These are phyloP conservation scores for Arenaria interpres DNA, from an alignment of 2,113 vertebrate species.

Conservation along the genomic window DNA sequence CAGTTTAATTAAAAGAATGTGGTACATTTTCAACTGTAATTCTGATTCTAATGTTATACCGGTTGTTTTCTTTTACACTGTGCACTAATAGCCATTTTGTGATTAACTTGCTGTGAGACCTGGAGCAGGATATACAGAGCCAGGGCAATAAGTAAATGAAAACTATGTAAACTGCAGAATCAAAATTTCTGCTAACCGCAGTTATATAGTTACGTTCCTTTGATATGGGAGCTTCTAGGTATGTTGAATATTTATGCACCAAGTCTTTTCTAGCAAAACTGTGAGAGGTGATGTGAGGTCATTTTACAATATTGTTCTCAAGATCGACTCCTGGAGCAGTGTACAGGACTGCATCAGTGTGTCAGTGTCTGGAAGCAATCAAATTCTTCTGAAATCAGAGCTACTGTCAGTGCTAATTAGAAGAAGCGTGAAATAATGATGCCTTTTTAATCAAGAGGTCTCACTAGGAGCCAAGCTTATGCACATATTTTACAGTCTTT, in stretches of 20 bases:
- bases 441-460: slow-evolving; percentile 54
- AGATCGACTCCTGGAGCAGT: not conserved
- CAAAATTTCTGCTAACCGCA: not conserved
- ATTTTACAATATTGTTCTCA: not conserved
- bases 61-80: not conserved
- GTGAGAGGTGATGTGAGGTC: not conserved
- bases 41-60: not conserved
- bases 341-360: not conserved
- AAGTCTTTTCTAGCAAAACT: not conserved
- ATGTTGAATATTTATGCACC: not conserved
- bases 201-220: not conserved
- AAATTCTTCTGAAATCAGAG: slow-evolving; percentile 13
- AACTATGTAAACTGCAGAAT: not conserved
- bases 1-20: not conserved
- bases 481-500: slow-evolving; percentile 16
- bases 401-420: slow-evolving; percentile 5
- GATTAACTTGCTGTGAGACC: not conserved
- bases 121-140: not conserved
- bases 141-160: not conserved
- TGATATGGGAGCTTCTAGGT: not conserved
- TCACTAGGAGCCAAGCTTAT: slow-evolving; percentile 33
- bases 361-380: not conserved
- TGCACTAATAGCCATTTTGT: not conserved
- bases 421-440: slow-evolving; percentile 40
- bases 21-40: not conserved